Evolutionary conservation across 2,113 vertebrate species (phyloP).

Genomic region (Balaenoptera acutorostrata): DNA sequence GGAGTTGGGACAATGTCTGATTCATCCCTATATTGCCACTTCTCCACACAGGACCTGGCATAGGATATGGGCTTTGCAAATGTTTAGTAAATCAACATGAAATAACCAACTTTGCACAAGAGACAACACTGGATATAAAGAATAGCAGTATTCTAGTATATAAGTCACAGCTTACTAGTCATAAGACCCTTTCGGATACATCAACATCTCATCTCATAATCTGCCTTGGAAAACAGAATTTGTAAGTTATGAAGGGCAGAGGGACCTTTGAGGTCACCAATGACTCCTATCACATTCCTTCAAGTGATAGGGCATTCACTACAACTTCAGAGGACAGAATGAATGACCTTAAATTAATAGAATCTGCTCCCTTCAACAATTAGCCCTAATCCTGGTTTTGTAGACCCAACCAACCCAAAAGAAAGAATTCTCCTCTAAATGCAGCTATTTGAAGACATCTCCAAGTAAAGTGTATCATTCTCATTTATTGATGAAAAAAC

Average conservation of each 20-base stretch:
- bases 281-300: neutral
- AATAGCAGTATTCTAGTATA: neutral
- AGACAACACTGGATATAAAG: neutral
- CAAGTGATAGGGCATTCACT: neutral
- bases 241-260: neutral
- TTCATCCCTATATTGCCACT: neutral
- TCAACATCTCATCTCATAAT: neutral
- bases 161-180: neutral
- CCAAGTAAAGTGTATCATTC: neutral
- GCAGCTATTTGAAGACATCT: neutral
- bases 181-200: neutral
- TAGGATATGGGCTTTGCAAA: neutral
- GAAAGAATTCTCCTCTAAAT: slow-evolving; percentile 5
- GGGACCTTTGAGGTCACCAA: neutral
- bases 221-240: neutral
- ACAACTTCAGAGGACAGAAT: neutral
- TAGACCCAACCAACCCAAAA: neutral
- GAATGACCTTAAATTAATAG: neutral
- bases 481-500: neutral
- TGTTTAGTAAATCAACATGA: neutral
- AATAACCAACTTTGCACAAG: neutral
- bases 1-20: neutral
- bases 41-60: neutral
- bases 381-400: neutral
- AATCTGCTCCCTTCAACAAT: neutral